phyloP scores from a whole-genome alignment of 2,113 vertebrate species.

The Albula glossodonta region DNA sequence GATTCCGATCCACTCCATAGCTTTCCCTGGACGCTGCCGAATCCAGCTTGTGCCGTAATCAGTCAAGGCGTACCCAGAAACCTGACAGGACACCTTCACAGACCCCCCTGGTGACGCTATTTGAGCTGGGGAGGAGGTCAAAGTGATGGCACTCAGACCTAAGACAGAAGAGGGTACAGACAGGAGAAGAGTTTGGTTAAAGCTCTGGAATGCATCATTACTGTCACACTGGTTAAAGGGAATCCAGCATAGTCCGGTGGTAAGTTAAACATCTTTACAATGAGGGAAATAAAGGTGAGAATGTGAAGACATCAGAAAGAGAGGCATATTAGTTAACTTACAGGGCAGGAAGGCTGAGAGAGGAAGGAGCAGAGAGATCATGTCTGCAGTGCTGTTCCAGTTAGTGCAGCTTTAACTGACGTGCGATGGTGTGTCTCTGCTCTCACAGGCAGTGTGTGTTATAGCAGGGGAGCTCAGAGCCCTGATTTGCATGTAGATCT shows the following conservation, averaged over 20 bases:
- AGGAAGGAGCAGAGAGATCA: conserved; percentile 28
- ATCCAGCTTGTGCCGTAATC: conserved; percentile 38
- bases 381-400: conserved; percentile 1
- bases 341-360: conserved; percentile 28
- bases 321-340: conserved; percentile 13
- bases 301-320: not conserved
- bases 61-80: conserved; percentile 41
- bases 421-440: not conserved
- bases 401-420: not conserved
- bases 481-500: conserved; percentile 15
- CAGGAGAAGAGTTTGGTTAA: not conserved
- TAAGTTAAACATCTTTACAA: not conserved
- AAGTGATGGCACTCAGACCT: conserved; percentile 31
- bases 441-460: not conserved
- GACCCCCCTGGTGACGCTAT: conserved; percentile 26
- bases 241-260: not conserved
- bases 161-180: not conserved
- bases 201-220: not conserved
- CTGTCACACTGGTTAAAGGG: not conserved
- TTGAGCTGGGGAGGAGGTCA: conserved; percentile 37
- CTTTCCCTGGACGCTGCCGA: conserved; percentile 31
- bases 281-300: not conserved
- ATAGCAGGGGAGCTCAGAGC: not conserved
- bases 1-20: conserved; percentile 44
- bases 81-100: conserved; percentile 40